Base-by-base conservation (phyloP, 1,140 invertebrate genomes). In the Eciton burchellii region DNA sequence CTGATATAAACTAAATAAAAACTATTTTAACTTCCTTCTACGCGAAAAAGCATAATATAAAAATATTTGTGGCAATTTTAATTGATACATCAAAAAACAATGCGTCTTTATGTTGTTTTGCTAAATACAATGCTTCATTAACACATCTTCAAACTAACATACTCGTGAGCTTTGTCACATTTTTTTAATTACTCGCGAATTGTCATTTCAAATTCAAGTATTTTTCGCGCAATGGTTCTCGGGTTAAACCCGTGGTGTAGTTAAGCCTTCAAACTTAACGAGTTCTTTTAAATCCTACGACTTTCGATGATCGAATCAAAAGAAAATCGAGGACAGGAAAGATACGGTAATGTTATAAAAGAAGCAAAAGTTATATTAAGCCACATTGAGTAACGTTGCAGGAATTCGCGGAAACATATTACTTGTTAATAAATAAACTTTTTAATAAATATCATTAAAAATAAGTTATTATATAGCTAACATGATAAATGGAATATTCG, bases 211-310 rank as follows among this genome's bases (percentile, higher is more conserved):
- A 43, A 59, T 29, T 43, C 29, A 8, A 57, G 49, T 19, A 71
- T 49, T 65, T 6, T 12, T 41, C 14, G 49, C 26, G 52, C 35
- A 52, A 63, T 19, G 26, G 49, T 59, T 65, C 59, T 65, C 19
- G 16, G 14, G 54, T 41, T 65, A n/a, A 66, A 49, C 66, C 73
- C 47, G 59, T 21, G n/a, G 29, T 52, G 19, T 52, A 76, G 47
- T 63, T 65, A 66, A 76, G n/a, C n/a, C 21, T 43, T 52, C 24
- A 41, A 76, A 66, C 73, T n/a, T n/a, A n/a, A n/a, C n/a, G n/a
- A 29, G 43, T 41, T n/a, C 59, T 62, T 76, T 76, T 65, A 63
- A 63, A 76, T 76, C 43, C 43, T 66, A 63, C 4, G 47, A 63
- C 60, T 76, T 76, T 21, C 26, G 49, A 57, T 45, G 62, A 76